A percentile compares a stretch with the other conserved stretches of the same genome.
phyloP scores from a whole-genome alignment of 2,888 invertebrate species.

The Neoascia interrupta region DNA sequence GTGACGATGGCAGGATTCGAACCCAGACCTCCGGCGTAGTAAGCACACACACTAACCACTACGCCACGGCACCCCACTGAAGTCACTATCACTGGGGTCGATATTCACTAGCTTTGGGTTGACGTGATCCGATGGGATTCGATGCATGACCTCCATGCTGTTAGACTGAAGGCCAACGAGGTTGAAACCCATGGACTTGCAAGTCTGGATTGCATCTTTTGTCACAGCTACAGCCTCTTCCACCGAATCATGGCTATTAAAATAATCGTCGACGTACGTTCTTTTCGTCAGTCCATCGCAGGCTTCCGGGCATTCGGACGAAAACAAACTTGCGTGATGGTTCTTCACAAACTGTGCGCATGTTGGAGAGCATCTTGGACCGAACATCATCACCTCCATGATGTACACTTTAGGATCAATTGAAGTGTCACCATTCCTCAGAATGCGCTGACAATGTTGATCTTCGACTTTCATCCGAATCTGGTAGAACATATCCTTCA shows the following conservation, averaged over 20 bases:
- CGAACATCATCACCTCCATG: constrained; percentile 24
- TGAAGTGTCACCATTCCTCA: constrained; percentile 52
- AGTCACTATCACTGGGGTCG: constrained; percentile 6
- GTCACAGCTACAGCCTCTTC: constrained; percentile 5
- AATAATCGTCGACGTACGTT: constrained; percentile 20
- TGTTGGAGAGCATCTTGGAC: constrained; percentile 6
- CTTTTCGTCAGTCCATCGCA: constrained; percentile 7
- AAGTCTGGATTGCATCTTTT: constrained; percentile 3
- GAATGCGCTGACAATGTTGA: constrained; percentile 16
- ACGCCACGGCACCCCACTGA: no score
- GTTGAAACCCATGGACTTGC: constrained; percentile 10
- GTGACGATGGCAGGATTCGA: no score
- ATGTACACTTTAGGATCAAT: constrained; percentile 6
- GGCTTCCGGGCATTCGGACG: constrained; percentile 11
- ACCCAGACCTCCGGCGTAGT: no score
- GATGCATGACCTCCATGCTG: neutral
- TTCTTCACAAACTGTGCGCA: no score
- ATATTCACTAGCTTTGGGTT: constrained; percentile 3
- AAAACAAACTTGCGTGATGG: no score
- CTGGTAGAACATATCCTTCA: constrained; percentile 41
- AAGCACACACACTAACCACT: no score
- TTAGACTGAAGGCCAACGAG: constrained; percentile 30
- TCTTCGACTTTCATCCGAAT: neutral
- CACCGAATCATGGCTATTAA: constrained; percentile 8
- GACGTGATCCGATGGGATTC: neutral